These are phyloP conservation scores for Zygothrica quintamaculata DNA, from an alignment of 2,888 invertebrate species.

Conservation along the genomic window DNA sequence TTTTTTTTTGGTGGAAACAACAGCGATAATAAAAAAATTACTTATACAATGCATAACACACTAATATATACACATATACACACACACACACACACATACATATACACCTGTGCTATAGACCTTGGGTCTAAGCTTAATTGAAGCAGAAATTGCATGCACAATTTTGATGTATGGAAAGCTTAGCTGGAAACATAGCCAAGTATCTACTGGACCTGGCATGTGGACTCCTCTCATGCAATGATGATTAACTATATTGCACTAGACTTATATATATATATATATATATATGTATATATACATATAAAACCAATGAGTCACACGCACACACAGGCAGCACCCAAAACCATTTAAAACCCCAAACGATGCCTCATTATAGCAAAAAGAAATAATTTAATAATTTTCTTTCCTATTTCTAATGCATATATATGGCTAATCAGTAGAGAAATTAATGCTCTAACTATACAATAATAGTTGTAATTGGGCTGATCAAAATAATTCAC, in stretches of 20 bases:
- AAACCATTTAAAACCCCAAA: slow-evolving; percentile 57
- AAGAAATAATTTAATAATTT: slow-evolving; percentile 38
- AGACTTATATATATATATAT: slow-evolving; percentile 15
- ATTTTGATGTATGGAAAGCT: slow-evolving; percentile 63
- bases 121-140: slow-evolving; percentile 71
- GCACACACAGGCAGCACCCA: slow-evolving; percentile 40
- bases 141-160: slow-evolving; percentile 75
- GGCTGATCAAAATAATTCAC: too few species aligned
- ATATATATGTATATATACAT: background rate
- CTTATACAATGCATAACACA: slow-evolving; percentile 58
- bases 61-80: slow-evolving; percentile 16
- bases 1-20: slow-evolving; percentile 60
- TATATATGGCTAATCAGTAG: slow-evolving; percentile 17
- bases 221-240: slow-evolving; percentile 72
- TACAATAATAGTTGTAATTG: too few species aligned
- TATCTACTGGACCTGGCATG: slow-evolving; percentile 52
- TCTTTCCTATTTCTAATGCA: slow-evolving; percentile 30
- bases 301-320: slow-evolving; percentile 60
- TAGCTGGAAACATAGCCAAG: slow-evolving; percentile 40
- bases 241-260: slow-evolving; percentile 71
- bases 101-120: slow-evolving; percentile 31
- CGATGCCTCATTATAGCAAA: slow-evolving; percentile 40
- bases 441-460: slow-evolving; percentile 1
- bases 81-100: slow-evolving; percentile 3
- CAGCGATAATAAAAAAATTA: slow-evolving; percentile 64